These are phyloP conservation scores for Nymphalis io DNA, from an alignment of 1,140 invertebrate species.

Conservation along the genomic window DNA sequence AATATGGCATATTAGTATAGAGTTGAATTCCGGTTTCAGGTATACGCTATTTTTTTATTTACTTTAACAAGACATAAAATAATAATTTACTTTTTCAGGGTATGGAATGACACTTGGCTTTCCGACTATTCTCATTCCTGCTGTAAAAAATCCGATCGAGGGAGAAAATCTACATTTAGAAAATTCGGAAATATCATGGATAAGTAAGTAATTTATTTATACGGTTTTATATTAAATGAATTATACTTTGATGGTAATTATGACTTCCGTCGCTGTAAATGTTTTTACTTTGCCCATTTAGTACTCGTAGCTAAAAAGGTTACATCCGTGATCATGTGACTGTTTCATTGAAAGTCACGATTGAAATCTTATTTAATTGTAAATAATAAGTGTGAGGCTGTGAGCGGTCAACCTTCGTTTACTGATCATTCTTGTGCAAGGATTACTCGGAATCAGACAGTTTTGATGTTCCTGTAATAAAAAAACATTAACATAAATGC, in stretches of 20 bases:
- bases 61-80: neutral
- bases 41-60: too few relatives aligned
- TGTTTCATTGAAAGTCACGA: neutral
- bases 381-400: neutral
- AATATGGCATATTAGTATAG: too few relatives aligned
- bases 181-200: constrained; percentile 87
- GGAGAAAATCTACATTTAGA: constrained; percentile 80
- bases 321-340: neutral
- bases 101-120: constrained; percentile 90
- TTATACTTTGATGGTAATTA: too few relatives aligned
- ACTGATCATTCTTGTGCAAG: neutral
- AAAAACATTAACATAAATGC: too few relatives aligned
- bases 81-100: constrained; percentile 59
- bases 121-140: constrained; percentile 88
- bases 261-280: neutral
- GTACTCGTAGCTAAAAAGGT: neutral
- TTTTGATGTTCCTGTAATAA: neutral
- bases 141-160: constrained; percentile 79
- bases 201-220: constrained; percentile 82
- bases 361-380: neutral
- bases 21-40: too few relatives aligned
- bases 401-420: constrained; percentile 10
- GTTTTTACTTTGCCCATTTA: neutral
- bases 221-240: neutral
- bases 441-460: neutral